Conservation (phyloP, 1,140 invertebrate species). For the Popillia japonica region DNA sequence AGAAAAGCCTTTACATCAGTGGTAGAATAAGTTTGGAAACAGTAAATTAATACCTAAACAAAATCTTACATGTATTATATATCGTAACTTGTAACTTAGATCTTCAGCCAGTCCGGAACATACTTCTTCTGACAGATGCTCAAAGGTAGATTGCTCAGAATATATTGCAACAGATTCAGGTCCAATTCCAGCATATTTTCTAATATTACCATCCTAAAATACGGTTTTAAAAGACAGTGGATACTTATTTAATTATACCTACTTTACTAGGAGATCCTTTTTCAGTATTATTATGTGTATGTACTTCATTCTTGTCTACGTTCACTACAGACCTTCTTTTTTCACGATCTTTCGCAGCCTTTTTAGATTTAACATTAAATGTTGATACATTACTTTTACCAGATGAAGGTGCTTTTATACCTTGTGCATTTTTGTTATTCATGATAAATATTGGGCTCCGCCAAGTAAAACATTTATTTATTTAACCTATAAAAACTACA, state of each 20-base stretch:
- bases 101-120: conserved; percentile 55
- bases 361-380: conserved; percentile 45
- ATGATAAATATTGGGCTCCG: not conserved
- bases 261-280: conserved; percentile 52
- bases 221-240: not conserved
- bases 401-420: not conserved
- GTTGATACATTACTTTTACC: conserved; percentile 13
- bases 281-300: conserved; percentile 44
- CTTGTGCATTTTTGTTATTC: conserved; percentile 15
- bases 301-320: conserved; percentile 36
- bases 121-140: conserved; percentile 51
- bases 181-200: conserved; percentile 54
- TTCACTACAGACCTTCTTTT: conserved; percentile 49
- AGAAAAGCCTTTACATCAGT: too few species aligned
- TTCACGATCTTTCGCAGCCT: conserved; percentile 48
- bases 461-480: not conserved
- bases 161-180: conserved; percentile 50
- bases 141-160: conserved; percentile 52
- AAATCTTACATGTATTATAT: conserved; percentile 56
- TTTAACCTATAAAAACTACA: not conserved
- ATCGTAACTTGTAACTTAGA: conserved; percentile 58
- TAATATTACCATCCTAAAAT: conserved; percentile 48
- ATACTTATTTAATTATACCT: conserved; percentile 25
- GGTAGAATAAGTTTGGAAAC: not conserved
- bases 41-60: not conserved